A percentile compares a stretch with the other conserved stretches of the same genome.
phyloP scores from a whole-genome alignment of 1,140 invertebrate species.

The Trigoniulus corallinus region DNA sequence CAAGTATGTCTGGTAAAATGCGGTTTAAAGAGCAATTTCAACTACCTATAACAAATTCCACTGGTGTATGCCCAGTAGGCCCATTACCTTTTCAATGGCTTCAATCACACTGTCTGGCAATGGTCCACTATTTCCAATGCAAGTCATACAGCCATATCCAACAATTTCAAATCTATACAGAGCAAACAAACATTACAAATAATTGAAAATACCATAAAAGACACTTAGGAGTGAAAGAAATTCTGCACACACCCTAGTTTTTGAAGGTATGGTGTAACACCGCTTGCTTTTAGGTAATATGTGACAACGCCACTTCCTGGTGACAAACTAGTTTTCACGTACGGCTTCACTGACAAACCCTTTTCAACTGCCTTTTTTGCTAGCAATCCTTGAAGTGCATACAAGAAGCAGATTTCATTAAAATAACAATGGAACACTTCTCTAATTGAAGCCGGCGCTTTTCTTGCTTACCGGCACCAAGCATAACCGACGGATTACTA shows the following conservation, averaged over 20 bases:
- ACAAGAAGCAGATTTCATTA: not conserved
- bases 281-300: constrained; percentile 78
- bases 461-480: constrained; percentile 52
- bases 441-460: not conserved
- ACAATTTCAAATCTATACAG: constrained; percentile 58
- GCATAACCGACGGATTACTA: constrained; percentile 93
- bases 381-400: constrained; percentile 52
- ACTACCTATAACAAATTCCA: constrained; percentile 4
- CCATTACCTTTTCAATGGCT: constrained; percentile 73
- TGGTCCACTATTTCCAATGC: constrained; percentile 93
- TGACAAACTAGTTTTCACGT: constrained; percentile 90
- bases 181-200: constrained; percentile 1
- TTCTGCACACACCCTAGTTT: constrained; percentile 45
- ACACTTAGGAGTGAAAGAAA: not conserved
- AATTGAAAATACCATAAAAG: not conserved
- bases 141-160: constrained; percentile 92
- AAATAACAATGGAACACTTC: not conserved
- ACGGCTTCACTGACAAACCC: constrained; percentile 73
- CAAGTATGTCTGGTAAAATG: too few relatives aligned
- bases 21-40: too few relatives aligned
- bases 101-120: constrained; percentile 76
- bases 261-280: constrained; percentile 69
- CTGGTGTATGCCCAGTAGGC: not conserved
- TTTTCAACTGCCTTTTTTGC: constrained; percentile 88
- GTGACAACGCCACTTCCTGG: constrained; percentile 96